Evolutionary conservation across 2,797 vertebrate species (phyloP).

Genomic region (Typhlichthys subterraneus): DNA sequence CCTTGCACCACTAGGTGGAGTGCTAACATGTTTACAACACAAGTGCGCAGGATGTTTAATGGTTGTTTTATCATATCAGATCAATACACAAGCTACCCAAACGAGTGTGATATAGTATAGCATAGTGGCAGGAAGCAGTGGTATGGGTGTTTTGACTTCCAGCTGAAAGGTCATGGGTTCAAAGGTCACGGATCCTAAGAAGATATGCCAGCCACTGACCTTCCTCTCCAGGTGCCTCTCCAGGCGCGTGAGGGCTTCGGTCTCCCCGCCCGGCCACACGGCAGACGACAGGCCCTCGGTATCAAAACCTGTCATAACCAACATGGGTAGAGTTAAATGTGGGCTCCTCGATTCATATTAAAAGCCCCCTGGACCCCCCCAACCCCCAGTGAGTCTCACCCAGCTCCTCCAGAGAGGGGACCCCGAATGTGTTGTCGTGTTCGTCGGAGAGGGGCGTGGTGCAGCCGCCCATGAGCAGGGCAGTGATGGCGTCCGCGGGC

Average conservation of each 20-base stretch:
- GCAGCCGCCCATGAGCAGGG: slow-evolving; percentile 88
- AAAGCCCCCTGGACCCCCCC: too few relatives aligned
- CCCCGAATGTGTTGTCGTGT: slow-evolving; percentile 94
- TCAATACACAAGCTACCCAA: too few relatives aligned
- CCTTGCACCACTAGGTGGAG: too few relatives aligned
- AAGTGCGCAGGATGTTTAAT: too few relatives aligned
- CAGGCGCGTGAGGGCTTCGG: slow-evolving; percentile 91
- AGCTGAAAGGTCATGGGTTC: neutral
- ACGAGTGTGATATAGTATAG: too few relatives aligned
- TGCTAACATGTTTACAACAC: too few relatives aligned
- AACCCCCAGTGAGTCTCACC: slow-evolving; percentile 69
- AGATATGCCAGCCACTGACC: slow-evolving; percentile 63
- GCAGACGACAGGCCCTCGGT: slow-evolving; percentile 91
- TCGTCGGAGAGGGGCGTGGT: slow-evolving; percentile 89
- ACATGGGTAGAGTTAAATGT: neutral
- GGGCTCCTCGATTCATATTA: neutral
- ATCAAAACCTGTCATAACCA: slow-evolving; percentile 85
- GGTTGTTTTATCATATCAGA: too few relatives aligned
- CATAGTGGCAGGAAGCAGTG: too few relatives aligned
- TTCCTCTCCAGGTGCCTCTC: slow-evolving; percentile 97
- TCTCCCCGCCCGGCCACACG: slow-evolving; percentile 97
- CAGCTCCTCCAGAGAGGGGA: slow-evolving; percentile 95
- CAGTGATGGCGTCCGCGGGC: slow-evolving; percentile 89
- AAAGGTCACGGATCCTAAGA: neutral
- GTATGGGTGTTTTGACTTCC: neutral